A percentile compares a stretch with the other conserved stretches of the same genome.
These are phyloP conservation scores for Tribolium freemani DNA, from an alignment of 2,888 invertebrate genomes.

Conservation along the genomic window DNA sequence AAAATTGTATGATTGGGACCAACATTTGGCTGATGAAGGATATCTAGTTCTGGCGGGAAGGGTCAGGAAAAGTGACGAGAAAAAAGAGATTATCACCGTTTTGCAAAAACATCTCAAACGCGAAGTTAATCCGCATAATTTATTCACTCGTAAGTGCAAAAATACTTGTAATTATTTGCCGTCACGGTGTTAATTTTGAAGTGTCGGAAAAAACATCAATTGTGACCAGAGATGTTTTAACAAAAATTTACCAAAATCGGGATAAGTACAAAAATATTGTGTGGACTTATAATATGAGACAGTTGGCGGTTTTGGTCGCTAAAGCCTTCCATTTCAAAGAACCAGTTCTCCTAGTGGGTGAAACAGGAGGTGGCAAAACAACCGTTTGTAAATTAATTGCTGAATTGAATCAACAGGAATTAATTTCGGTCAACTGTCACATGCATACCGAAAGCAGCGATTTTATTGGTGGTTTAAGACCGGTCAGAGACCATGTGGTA, in stretches of 20 bases:
- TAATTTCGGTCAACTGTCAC: slow-evolving; percentile 95
- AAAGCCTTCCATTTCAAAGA: slow-evolving; percentile 93
- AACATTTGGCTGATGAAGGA: slow-evolving; percentile 96
- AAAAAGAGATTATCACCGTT: slow-evolving; percentile 83
- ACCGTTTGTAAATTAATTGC: slow-evolving; percentile 94
- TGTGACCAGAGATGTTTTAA: slow-evolving; percentile 81
- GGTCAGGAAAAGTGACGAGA: slow-evolving; percentile 88
- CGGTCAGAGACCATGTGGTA: slow-evolving; percentile 75
- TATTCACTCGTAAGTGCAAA: slow-evolving; percentile 75
- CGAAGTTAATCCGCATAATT: slow-evolving; percentile 76
- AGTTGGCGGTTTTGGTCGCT: slow-evolving; percentile 81
- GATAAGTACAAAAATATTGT: slow-evolving; percentile 85
- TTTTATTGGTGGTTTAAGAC: slow-evolving; percentile 95
- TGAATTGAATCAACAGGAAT: slow-evolving; percentile 74
- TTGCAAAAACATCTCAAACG: slow-evolving; percentile 85
- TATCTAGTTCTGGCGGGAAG: slow-evolving; percentile 94
- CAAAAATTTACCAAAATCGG: slow-evolving; percentile 73
- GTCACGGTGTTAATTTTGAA: slow-evolving; percentile 37
- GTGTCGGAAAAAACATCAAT: slow-evolving; percentile 78
- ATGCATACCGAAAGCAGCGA: slow-evolving; percentile 99
- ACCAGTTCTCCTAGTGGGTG: slow-evolving; percentile 95
- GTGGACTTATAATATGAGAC: slow-evolving; percentile 94
- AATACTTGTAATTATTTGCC: not conserved
- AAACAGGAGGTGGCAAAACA: slow-evolving; percentile 98
- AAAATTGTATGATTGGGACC: slow-evolving; percentile 93